Evolutionary conservation across 2,888 invertebrate species (phyloP), one percentile per base, ranked within the genome.

Genomic region (Perizoma affinitatum): DNA sequence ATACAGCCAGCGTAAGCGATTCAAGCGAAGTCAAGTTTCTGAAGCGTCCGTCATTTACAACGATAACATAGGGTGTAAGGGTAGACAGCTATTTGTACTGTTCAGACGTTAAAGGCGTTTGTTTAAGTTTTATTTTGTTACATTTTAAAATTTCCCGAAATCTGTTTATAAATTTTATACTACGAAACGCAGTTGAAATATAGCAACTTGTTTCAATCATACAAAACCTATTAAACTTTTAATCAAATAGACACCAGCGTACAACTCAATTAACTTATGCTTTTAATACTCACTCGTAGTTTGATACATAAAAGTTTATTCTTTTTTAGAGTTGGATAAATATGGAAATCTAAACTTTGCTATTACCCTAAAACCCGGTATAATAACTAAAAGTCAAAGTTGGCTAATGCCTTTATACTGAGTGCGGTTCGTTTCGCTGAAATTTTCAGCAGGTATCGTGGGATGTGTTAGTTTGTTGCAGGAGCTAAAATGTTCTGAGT

Each of bases 221-320:
- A 64, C 61, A 53, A 64, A 78, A 75, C 70, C 74, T 71, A 75
- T 82, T 76, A 71, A 80, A 79, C 71, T 82, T 73, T 67, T 62
- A 22, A 22, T 22, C 22, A 40, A 70, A 73, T 75, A 72, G 69
- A 71, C 68, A 60, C 60, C 69, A 58, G 56, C 52, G 65, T 61
- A 38, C 68, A 85, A 85, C 80, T 82, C 76, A 79, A 84, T 82
- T 79, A 84, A 84, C 83, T 82, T 74, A 78, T 44, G 38, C 41
- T 42, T 53, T 61, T 49, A 57, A 40, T 48, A 11, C 3, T 22
- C 22, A 22, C 22, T 22, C 22, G 22, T 22, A 22, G 22, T 22
- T 22, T 22, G 22, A 22, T 22, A 22, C 1, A 22, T 22, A 22
- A 22, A 22, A 22, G 22, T 22, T 22, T 22, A 52, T 35, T 46